A percentile compares a stretch with the other conserved stretches of the same genome.
These are phyloP conservation scores for Ptychobarbus kaznakovi DNA, from an alignment of 2,797 vertebrate species.

Conservation along the genomic window DNA sequence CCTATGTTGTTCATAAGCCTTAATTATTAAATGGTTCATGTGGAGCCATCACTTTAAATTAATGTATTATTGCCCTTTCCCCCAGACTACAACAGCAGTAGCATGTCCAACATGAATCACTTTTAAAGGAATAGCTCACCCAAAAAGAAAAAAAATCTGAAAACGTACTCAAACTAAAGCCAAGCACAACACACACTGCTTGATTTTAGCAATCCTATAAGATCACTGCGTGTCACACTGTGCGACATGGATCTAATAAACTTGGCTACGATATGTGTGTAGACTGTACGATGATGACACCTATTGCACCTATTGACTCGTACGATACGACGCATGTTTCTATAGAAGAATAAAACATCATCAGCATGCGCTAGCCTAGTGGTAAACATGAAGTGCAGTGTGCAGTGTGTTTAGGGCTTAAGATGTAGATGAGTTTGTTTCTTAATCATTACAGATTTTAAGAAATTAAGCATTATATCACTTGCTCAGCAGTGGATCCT, in stretches of 20 bases:
- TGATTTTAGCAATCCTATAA: too few species aligned
- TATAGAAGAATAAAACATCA: too few species aligned
- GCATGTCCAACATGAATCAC: constrained; percentile 1
- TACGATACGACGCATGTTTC: too few species aligned
- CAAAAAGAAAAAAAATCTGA: neutral
- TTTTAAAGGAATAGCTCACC: neutral
- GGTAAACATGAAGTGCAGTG: too few species aligned
- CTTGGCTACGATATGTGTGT: too few species aligned
- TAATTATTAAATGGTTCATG: neutral
- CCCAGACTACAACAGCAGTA: too few species aligned
- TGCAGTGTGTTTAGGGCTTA: neutral
- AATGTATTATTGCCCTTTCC: constrained; percentile 4
- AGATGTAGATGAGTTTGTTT: neutral
- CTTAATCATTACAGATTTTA: neutral
- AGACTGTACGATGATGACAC: too few species aligned
- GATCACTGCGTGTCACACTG: too few species aligned
- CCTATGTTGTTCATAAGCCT: neutral
- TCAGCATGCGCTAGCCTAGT: too few species aligned
- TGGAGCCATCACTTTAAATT: neutral
- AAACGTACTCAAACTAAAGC: neutral
- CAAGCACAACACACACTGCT: too few species aligned
- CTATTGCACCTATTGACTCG: too few species aligned
- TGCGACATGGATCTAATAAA: too few species aligned
- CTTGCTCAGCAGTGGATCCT: neutral
- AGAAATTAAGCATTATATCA: neutral